phyloP scores from a whole-genome alignment of 2,797 vertebrate genomes.

The Scolopax bukidnonensis region DNA sequence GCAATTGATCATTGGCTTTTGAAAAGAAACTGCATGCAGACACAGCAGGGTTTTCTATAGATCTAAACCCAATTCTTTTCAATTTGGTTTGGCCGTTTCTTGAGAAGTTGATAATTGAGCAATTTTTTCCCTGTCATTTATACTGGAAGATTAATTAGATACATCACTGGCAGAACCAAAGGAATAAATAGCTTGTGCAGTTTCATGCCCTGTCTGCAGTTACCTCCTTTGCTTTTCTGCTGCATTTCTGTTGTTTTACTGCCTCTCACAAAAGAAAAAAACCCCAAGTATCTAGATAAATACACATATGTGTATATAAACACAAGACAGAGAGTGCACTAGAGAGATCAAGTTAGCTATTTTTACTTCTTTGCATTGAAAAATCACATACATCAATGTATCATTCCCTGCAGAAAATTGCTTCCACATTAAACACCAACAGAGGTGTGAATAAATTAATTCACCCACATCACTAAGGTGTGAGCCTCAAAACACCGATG shows the following conservation, averaged over 20 bases:
- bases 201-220: background rate
- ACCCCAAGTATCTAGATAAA: background rate
- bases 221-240: background rate
- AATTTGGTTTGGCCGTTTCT: background rate
- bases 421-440: background rate
- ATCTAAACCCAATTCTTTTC: background rate
- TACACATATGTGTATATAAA: background rate
- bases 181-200: background rate
- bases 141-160: background rate
- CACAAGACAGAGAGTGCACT: background rate
- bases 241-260: background rate
- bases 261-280: background rate
- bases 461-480: background rate
- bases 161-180: background rate
- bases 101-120: background rate
- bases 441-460: background rate
- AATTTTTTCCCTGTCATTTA: background rate
- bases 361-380: background rate
- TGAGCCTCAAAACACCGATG: background rate
- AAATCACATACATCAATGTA: background rate
- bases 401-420: background rate
- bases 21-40: background rate
- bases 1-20: background rate
- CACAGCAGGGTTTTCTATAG: background rate
- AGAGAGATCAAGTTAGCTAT: background rate